These are phyloP conservation scores for Enteromius afrohamiltoni DNA, from an alignment of 2,797 vertebrate species.

Conservation along the genomic window DNA sequence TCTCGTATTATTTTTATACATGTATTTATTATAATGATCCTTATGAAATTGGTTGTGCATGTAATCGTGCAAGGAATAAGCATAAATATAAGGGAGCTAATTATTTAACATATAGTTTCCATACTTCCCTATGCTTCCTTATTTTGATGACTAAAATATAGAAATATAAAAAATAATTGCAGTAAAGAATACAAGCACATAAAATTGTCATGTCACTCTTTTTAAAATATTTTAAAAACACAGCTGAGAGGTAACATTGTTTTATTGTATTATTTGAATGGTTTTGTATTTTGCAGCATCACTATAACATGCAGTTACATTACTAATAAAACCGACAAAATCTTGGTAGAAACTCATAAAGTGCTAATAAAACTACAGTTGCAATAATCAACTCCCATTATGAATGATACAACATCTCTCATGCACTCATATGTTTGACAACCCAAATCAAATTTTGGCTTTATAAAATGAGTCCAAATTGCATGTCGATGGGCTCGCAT, in stretches of 20 bases:
- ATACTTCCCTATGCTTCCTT: neutral
- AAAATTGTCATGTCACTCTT: neutral
- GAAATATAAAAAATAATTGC: neutral
- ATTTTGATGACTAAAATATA: neutral
- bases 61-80: neutral
- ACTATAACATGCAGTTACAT: slow-evolving; percentile 10
- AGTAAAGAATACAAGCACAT: neutral
- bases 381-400: slow-evolving; percentile 36
- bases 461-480: slow-evolving; percentile 67
- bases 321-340: slow-evolving; percentile 32
- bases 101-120: neutral
- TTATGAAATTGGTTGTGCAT: neutral
- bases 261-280: neutral
- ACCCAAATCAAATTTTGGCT: slow-evolving; percentile 61
- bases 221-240: neutral
- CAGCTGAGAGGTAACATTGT: neutral
- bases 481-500: slow-evolving; percentile 56
- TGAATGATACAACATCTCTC: slow-evolving; percentile 49
- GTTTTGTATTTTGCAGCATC: neutral
- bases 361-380: slow-evolving; percentile 49
- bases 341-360: slow-evolving; percentile 39
- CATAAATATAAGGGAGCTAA: neutral
- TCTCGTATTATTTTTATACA: neutral
- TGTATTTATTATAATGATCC: neutral
- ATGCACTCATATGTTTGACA: slow-evolving; percentile 61